A percentile compares a stretch with the other conserved stretches of the same genome.
These are phyloP conservation scores for Glaucidium brasilianum DNA, from an alignment of 2,113 vertebrate genomes.

Conservation along the genomic window DNA sequence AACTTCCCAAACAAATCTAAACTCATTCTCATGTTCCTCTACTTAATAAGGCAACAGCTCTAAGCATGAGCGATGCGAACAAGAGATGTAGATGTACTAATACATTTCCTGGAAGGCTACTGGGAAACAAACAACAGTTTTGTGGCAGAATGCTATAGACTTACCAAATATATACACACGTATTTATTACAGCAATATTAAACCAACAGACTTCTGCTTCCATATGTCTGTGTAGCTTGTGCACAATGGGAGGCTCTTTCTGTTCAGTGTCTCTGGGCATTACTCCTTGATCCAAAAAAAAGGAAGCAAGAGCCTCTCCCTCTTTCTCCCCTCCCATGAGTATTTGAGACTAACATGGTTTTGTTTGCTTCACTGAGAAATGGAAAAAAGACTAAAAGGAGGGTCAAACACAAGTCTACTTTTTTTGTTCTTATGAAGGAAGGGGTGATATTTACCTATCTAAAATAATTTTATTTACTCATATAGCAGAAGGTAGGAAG, in stretches of 20 bases:
- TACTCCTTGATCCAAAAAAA: not conserved
- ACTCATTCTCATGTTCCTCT: not conserved
- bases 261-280: not conserved
- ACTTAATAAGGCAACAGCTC: not conserved
- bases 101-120: conserved; percentile 5
- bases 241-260: not conserved
- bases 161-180: not conserved
- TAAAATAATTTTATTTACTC: not conserved
- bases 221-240: not conserved
- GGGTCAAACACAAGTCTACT: not conserved
- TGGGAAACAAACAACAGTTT: conserved; percentile 9
- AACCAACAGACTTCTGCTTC: not conserved
- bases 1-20: conserved; percentile 24
- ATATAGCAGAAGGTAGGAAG: not conserved
- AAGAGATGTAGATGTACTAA: not conserved
- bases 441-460: not conserved
- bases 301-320: not conserved
- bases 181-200: not conserved
- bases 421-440: not conserved
- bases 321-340: not conserved
- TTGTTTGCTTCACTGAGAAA: not conserved
- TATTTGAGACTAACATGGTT: not conserved
- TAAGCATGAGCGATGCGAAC: not conserved
- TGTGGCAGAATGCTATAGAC: not conserved
- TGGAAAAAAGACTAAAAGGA: not conserved